phyloP scores from a whole-genome alignment of 2,113 vertebrate species.

The Macheiramphus alcinus region DNA sequence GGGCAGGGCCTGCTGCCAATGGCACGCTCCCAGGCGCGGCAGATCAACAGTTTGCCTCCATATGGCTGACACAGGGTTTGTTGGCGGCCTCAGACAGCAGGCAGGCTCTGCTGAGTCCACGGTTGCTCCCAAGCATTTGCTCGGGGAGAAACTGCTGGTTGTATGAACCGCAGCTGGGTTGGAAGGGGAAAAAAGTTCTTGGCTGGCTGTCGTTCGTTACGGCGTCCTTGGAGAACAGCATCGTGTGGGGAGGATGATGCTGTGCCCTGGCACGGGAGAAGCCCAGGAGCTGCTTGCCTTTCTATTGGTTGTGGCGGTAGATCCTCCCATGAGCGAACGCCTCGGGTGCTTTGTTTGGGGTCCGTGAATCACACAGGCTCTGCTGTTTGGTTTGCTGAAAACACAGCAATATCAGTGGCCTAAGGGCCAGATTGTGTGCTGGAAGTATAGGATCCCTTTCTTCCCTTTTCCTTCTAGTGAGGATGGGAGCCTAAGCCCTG shows the following conservation, averaged over 20 bases:
- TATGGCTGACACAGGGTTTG: not conserved
- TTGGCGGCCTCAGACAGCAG: not conserved
- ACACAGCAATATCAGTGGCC: rapidly evolving
- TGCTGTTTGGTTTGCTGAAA: not conserved
- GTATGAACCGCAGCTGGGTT: not conserved
- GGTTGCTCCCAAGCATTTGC: not conserved
- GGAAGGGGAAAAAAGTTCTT: not conserved
- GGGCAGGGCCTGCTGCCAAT: not conserved
- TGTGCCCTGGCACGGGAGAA: rapidly evolving
- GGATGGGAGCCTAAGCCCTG: not conserved
- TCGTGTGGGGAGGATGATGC: not conserved
- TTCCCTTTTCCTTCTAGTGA: not conserved
- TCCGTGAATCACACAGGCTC: not conserved
- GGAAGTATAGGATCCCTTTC: not conserved
- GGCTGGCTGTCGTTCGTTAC: not conserved
- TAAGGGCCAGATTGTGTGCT: not conserved
- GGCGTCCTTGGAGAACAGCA: rapidly evolving
- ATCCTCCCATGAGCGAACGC: rapidly evolving
- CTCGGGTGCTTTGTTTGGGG: not conserved
- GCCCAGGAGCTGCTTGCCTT: not conserved
- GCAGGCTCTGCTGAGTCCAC: not conserved
- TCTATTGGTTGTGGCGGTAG: too few relatives aligned
- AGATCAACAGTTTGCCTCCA: not conserved
- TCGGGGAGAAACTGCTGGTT: not conserved
- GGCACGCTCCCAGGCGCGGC: not conserved